Conservation (phyloP, 2,113 vertebrate species). For the Pelecanus crispus region DNA sequence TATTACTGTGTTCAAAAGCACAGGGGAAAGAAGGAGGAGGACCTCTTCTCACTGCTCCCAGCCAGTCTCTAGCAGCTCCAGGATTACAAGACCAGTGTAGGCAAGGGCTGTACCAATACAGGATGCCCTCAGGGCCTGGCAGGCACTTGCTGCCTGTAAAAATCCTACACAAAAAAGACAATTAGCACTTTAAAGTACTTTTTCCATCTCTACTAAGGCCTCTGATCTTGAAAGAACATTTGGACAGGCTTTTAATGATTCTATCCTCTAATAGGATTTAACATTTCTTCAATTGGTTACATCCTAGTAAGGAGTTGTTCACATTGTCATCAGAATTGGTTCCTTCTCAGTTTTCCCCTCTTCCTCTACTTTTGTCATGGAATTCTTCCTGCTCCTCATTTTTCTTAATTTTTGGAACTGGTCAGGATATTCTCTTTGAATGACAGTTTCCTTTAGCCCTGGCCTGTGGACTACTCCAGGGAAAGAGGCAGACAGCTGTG, state of each 20-base stretch:
- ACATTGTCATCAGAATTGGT: neutral
- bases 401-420: neutral
- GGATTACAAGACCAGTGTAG: neutral
- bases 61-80: neutral
- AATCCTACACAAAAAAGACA: neutral
- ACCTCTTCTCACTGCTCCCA: neutral
- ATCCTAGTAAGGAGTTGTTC: neutral
- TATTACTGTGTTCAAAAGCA: neutral
- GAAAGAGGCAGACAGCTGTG: neutral
- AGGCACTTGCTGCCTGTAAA: neutral
- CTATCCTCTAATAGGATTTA: neutral
- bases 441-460: neutral
- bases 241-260: neutral
- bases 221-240: conserved; percentile 40
- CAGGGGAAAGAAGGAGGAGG: neutral
- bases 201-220: neutral
- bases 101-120: neutral
- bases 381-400: neutral
- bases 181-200: conserved; percentile 35
- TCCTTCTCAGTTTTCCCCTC: neutral
- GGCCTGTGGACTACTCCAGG: neutral
- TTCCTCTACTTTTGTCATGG: neutral
- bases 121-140: neutral
- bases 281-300: neutral
- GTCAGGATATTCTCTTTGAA: neutral